Evolutionary conservation across 2,113 vertebrate species (phyloP), one percentile per base, ranked within the genome.

Genomic region (Mormyrus iriodes): DNA sequence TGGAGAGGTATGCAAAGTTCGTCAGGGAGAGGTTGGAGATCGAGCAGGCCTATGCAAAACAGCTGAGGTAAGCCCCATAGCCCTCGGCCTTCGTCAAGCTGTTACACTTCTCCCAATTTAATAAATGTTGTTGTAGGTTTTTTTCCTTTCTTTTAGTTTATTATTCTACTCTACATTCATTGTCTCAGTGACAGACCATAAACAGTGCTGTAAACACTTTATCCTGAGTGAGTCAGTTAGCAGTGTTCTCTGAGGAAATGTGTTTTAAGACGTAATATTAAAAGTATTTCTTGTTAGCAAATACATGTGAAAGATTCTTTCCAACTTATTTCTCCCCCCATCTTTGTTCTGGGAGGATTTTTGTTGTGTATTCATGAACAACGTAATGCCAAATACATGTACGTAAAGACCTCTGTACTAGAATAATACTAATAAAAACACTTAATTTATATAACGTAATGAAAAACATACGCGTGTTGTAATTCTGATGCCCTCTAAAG

Each of bases 11-110:
- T 0, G 96, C 97, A 93, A 99, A 99, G 93, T 99, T 99, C 94
- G 98, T 99, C 53, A 99, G 99, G 95, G 98, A 99, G 93, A 96
- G 98, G 92, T 97, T 99, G 96, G 98, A 99, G 92, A 97, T 99
- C 65, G 98, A 99, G 93, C 98, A 99, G 92, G 97, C 96, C 94
- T 99, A 99, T 93, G 98, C 98, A 90, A 99, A 99, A 94, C 98
- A 99, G 91, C 94, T 99, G 93, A 96, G 98, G 98, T 99, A 95
- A 97, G 92, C 89, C n/a, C 35, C 17, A 12, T 17, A 46, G 21
- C 53, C 53, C 19, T 35, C 55, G 31, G 12, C 31, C 39, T 82
- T 24, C 8, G 1, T 82, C 35, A 21, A 3, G 8, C 39, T 44
- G 76, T 39, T 39, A 0, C 35, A 10, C 17, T 83, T n/a, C 88